Evolutionary conservation across 2,888 invertebrate species (phyloP), one percentile per base, ranked within the genome.

Genomic region (Drosophila kuntzei): DNA sequence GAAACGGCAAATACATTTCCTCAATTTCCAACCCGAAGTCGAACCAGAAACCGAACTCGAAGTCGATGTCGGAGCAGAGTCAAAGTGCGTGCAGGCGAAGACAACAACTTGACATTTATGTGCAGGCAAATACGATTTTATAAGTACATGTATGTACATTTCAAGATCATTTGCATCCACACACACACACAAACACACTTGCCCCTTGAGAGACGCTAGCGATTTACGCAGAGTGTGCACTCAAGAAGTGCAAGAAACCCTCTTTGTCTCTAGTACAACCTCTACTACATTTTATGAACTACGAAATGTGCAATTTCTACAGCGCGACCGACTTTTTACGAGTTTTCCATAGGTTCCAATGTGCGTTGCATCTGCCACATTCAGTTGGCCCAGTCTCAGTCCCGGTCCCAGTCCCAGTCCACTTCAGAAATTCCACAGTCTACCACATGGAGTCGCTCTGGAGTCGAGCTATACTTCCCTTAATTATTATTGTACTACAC

Each of bases 41-140:
- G 22, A 12, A 34, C 4, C 12, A 11, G 8, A 49, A 34, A 22
- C 39, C 6, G n/a, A 44, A 44, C 25, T 25, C 43, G 14, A 25
- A 27, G 27, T 11, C 27, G 12, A 29, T 18, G 14, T 46, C 44
- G 43, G 27, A 37, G 20, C 66, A 43, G 25, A 72, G 67, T 72
- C 78, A 72, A 27, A 75, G 55, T 72, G 77, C 78, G 70, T 78
- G 65, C 64, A 76, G 89, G 81, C 85, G 89, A 73, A 73, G 89
- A 89, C 79, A 87, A 80, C 71, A 75, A 66, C 89, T 87, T 84
- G 81, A 89, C 89, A 83, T 86, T 87, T 68, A 89, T 84, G 87
- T 87, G 74, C 76, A 69, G 80, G 85, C 79, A 72, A 82, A 71
- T 73, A 71, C 70, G 74, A 49, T 76, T 81, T 58, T 58, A 41